Conservation (phyloP, 2,113 vertebrate genomes). For the Chauna torquata region DNA sequence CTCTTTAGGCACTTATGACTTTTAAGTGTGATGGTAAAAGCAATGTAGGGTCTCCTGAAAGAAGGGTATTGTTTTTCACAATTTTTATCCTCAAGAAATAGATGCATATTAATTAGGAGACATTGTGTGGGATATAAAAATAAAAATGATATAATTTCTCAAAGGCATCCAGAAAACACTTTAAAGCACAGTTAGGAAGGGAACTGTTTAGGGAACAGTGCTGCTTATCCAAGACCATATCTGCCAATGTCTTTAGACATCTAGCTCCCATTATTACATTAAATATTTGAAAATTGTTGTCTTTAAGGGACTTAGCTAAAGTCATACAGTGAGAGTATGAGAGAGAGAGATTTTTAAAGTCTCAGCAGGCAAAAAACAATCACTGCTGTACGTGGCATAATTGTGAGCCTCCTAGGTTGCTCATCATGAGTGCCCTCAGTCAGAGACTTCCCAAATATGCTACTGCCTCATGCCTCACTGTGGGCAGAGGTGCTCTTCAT, state of each 20-base stretch:
- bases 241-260: background rate
- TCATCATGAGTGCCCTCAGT: background rate
- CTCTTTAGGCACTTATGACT: background rate
- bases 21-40: background rate
- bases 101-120: rapidly evolving
- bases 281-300: background rate
- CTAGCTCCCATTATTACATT: background rate
- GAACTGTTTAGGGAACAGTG: background rate
- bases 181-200: background rate
- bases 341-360: background rate
- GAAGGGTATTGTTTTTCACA: rapidly evolving
- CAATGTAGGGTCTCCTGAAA: rapidly evolving
- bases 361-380: background rate
- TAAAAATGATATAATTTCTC: background rate
- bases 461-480: background rate
- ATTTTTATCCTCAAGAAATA: background rate
- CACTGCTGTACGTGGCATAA: background rate
- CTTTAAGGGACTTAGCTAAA: background rate
- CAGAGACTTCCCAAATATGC: background rate
- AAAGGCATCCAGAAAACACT: background rate
- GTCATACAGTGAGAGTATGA: background rate
- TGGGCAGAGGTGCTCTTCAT: background rate
- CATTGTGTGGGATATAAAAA: background rate
- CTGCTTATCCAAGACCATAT: background rate
- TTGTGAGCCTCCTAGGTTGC: background rate